Evolutionary conservation across 2,797 vertebrate species (phyloP).

Genomic region (Micromesistius poutassou): DNA sequence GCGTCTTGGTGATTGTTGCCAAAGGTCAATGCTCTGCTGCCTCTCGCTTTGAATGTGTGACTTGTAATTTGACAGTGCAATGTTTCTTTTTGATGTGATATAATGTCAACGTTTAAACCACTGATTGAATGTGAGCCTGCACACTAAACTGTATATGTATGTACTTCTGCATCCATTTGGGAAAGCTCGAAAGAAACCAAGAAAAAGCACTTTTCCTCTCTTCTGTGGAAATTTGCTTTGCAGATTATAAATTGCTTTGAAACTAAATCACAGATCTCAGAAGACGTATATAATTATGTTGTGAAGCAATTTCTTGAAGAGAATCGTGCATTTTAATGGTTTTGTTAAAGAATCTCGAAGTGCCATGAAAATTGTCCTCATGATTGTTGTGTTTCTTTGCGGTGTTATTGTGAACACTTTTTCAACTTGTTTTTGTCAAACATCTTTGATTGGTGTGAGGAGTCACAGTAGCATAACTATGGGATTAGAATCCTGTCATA

Average conservation of each 20-base stretch:
- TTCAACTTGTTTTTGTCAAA: neutral
- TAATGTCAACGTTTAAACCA: constrained; percentile 18
- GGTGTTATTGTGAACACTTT: neutral
- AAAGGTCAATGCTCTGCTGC: constrained; percentile 60
- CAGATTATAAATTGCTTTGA: neutral
- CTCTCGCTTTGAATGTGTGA: constrained; percentile 55
- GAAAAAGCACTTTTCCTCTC: neutral
- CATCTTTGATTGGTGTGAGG: constrained; percentile 44
- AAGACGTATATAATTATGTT: neutral
- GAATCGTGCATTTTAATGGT: constrained; percentile 21
- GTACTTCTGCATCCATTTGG: neutral
- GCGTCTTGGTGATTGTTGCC: constrained; percentile 62
- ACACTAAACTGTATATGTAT: neutral
- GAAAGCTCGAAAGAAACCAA: neutral
- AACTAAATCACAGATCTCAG: neutral
- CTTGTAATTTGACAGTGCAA: neutral
- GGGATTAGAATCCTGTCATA: no score
- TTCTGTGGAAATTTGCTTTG: neutral
- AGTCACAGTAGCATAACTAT: constrained; percentile 36
- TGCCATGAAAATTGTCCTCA: constrained; percentile 13
- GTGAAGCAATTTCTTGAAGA: constrained; percentile 31
- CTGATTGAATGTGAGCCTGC: constrained; percentile 43
- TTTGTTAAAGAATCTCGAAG: constrained; percentile 5
- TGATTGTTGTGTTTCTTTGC: constrained; percentile 1
- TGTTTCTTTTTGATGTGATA: neutral